These are phyloP conservation scores for Antheraea mylitta DNA, from an alignment of 1,140 invertebrate species.

Conservation along the genomic window DNA sequence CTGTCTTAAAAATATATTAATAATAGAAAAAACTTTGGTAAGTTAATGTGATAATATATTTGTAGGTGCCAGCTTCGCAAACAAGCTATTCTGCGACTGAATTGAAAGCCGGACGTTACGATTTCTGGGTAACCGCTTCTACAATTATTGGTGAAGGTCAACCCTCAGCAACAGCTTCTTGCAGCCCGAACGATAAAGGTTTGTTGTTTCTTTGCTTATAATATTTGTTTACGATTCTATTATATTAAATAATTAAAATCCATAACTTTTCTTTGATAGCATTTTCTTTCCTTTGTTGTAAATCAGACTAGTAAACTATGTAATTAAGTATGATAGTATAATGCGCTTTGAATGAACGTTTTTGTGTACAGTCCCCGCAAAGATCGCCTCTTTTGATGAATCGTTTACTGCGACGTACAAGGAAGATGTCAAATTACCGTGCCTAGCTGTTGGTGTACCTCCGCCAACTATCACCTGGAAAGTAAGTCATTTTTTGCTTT, in stretches of 20 bases:
- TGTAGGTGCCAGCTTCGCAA: slow-evolving; percentile 79
- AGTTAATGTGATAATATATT: neutral
- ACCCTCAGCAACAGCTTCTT: slow-evolving; percentile 90
- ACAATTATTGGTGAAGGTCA: slow-evolving; percentile 96
- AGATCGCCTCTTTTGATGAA: slow-evolving; percentile 95
- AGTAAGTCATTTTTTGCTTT: slow-evolving; percentile 51
- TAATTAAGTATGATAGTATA: too few relatives aligned
- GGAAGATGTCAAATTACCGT: slow-evolving; percentile 94
- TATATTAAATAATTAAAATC: too few relatives aligned
- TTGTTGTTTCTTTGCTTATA: slow-evolving; percentile 12
- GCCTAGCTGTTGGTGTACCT: slow-evolving; percentile 93
- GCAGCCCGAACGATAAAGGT: slow-evolving; percentile 91
- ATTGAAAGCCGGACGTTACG: slow-evolving; percentile 90
- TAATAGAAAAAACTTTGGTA: too few relatives aligned
- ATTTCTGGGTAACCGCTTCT: slow-evolving; percentile 97
- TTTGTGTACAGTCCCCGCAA: slow-evolving; percentile 87
- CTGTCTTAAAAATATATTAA: too few relatives aligned
- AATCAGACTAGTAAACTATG: too few relatives aligned
- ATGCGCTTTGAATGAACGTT: neutral
- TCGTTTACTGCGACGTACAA: slow-evolving; percentile 93
- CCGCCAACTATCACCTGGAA: slow-evolving; percentile 94
- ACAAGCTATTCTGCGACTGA: slow-evolving; percentile 92
- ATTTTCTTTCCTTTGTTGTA: too few relatives aligned
- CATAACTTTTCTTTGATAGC: too few relatives aligned
- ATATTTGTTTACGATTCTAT: neutral